These are phyloP conservation scores for Lineus longissimus DNA, from an alignment of 1,140 invertebrate genomes.

Conservation along the genomic window DNA sequence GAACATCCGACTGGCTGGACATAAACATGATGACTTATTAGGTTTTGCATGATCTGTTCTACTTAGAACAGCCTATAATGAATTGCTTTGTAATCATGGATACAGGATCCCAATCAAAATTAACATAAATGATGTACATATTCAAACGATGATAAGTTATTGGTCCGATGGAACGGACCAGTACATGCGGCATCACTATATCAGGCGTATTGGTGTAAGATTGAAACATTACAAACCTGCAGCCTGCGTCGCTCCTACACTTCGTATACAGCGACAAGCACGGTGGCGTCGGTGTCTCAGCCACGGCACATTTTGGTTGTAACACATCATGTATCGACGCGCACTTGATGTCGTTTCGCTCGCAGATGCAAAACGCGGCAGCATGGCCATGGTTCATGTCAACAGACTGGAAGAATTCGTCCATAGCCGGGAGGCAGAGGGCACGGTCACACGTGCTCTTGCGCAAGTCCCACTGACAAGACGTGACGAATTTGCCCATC, in stretches of 20 bases:
- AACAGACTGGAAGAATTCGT: not conserved
- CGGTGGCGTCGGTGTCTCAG: constrained; percentile 14
- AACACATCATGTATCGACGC: constrained; percentile 1
- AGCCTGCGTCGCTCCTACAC: not conserved
- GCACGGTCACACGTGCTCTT: not conserved
- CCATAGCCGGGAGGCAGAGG: not conserved
- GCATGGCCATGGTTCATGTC: not conserved
- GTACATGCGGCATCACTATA: no score
- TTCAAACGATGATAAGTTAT: no score
- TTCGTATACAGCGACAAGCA: constrained; percentile 4
- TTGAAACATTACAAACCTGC: not conserved
- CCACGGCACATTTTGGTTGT: constrained; percentile 13
- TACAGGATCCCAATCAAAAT: no score
- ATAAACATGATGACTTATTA: no score
- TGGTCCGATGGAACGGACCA: no score
- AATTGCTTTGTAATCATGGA: no score
- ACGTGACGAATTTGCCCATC: constrained; percentile 1
- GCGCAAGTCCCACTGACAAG: constrained; percentile 4
- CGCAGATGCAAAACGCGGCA: not conserved
- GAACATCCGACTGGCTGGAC: no score
- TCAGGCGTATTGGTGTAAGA: no score
- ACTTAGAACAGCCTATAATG: no score
- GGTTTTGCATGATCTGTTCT: no score
- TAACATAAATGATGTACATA: no score
- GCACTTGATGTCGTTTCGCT: not conserved